A percentile compares a stretch with the other conserved stretches of the same genome.
Evolutionary conservation across 1,140 invertebrate genomes (phyloP).

Genomic region (Tetragnatha versicolor): DNA sequence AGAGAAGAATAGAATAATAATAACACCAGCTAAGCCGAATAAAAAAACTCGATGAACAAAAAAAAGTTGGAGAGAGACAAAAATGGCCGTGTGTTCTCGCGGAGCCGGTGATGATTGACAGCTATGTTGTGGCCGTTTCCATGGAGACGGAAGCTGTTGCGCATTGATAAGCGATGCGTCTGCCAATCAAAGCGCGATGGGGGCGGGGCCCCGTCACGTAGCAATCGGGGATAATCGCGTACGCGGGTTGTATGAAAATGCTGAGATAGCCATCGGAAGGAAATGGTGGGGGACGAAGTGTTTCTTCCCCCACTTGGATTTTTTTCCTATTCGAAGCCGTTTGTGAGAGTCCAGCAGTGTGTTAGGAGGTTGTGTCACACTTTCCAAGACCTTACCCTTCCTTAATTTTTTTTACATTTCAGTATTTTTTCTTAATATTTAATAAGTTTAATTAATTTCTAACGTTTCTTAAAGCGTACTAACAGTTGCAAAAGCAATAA

Average conservation of each 20-base stretch:
- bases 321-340: too few species aligned
- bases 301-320: too few species aligned
- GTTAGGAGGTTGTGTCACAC: too few species aligned
- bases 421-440: too few species aligned
- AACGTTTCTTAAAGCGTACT: too few species aligned
- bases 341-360: too few species aligned
- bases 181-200: conserved; percentile 29
- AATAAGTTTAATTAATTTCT: too few species aligned
- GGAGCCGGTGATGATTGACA: conserved; percentile 38
- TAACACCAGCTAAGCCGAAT: background rate
- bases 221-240: conserved; percentile 29
- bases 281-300: background rate
- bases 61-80: too few species aligned
- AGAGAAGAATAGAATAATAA: conserved; percentile 23
- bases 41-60: conserved; percentile 25
- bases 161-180: conserved; percentile 51
- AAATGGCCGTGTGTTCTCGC: too few species aligned
- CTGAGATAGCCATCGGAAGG: conserved; percentile 19
- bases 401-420: too few species aligned
- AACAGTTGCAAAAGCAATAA: too few species aligned
- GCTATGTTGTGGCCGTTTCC: conserved; percentile 39
- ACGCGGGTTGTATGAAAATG: conserved; percentile 39
- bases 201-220: conserved; percentile 47
- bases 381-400: too few species aligned
- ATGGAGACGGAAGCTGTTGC: conserved; percentile 52